phyloP scores from a whole-genome alignment of 1,140 invertebrate species.

The Anoplophora glabripennis region DNA sequence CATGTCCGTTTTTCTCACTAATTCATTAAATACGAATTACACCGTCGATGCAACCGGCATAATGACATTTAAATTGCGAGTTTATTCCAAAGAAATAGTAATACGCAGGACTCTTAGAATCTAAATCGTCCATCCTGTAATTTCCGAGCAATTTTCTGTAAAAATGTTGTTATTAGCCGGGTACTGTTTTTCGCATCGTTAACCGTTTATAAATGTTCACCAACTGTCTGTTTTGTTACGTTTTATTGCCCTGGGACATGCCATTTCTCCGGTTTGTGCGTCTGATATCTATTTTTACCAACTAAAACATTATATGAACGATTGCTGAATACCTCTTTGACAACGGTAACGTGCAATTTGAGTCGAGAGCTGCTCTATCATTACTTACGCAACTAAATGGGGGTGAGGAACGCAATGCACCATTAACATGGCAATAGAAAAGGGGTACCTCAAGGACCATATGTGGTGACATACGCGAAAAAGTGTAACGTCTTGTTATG shows the following conservation, averaged over 20 bases:
- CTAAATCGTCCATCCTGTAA: constrained; percentile 28
- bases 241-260: constrained; percentile 16
- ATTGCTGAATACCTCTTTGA: constrained; percentile 11
- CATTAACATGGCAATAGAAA: too few relatives aligned
- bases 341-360: not conserved
- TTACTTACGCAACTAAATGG: too few relatives aligned
- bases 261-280: constrained; percentile 13
- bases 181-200: constrained; percentile 34
- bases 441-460: too few relatives aligned
- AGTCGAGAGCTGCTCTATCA: too few relatives aligned
- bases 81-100: constrained; percentile 22
- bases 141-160: constrained; percentile 28
- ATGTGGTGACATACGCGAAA: too few relatives aligned
- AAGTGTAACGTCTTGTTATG: too few relatives aligned
- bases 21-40: constrained; percentile 17
- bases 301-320: constrained; percentile 10
- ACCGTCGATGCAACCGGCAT: constrained; percentile 5
- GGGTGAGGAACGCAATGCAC: too few relatives aligned
- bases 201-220: constrained; percentile 29
- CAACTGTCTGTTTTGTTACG: constrained; percentile 22
- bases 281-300: not conserved
- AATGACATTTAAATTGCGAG: constrained; percentile 31
- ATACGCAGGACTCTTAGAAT: constrained; percentile 13
- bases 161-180: constrained; percentile 31
- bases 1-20: constrained; percentile 5